Evolutionary conservation across 2,888 invertebrate species (phyloP), one percentile per base, ranked within the genome.

Genomic region (Sceliomorpha sp.): DNA sequence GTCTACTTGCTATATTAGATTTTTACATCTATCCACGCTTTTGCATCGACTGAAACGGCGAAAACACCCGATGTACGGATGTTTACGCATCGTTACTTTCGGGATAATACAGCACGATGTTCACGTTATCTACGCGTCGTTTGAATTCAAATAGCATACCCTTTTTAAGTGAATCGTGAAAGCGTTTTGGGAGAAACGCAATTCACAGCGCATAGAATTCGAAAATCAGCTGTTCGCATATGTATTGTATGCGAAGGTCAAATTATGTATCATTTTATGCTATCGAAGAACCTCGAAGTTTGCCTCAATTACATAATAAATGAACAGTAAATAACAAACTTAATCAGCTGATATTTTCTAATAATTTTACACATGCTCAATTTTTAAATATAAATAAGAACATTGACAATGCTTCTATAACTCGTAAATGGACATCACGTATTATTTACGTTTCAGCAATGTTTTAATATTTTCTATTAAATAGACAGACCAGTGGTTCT

Each of bases 1-100:
- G 69, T 69, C 63, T 63, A 59, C 69, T 44, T 31, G 69, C 58
- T 42, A 58, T 69, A 69, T 69, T 69, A 63, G 69, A 51, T 63
- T 69, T 69, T 69, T 63, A 62, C 59, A 69, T 63, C 58, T 48
- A 59, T 59, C 58, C 51, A 45, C 56, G 39, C 47, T 59, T 59
- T 69, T 58, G 51, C 48, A 47, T 62, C 62, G 60, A 15, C 7
- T 34, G 14, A 15, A 29, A 32, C 34, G 32, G 10, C 58, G 24
- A 59, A 20, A 20, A 53, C 13, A 17, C 53, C 51, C 45, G 17
- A 55, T 32, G 48, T 39, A 37, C 60, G 47, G 40, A 56, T 50
- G 56, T 62, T 68, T 68, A 68, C 68, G 62, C 68, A 26, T 62
- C 68, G 68, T 68, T 68, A 68, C 60, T 56, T 56, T 56, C 27